Percentiles rank a stretch among this genome's conserved stretches.
These are phyloP conservation scores for Romanogobio albipinnatus DNA, from an alignment of 2,113 vertebrate species.

Conservation along the genomic window DNA sequence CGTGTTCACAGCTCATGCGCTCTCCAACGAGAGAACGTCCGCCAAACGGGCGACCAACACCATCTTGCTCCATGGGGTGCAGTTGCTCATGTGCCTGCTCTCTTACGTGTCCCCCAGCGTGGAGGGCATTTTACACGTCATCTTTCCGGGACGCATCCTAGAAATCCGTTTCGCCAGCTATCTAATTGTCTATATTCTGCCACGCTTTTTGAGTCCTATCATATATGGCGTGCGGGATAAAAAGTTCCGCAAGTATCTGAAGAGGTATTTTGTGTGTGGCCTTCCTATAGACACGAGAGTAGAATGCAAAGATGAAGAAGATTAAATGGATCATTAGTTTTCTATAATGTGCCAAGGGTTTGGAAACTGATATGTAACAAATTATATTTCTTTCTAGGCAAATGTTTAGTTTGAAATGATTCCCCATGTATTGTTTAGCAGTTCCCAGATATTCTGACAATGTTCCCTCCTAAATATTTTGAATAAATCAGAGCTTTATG, in stretches of 20 bases:
- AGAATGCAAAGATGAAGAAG: background rate
- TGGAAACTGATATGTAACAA: background rate
- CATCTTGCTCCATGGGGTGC: conserved; percentile 74
- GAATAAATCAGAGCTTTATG: background rate
- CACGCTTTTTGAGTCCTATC: conserved; percentile 74
- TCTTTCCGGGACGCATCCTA: conserved; percentile 60
- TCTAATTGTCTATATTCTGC: conserved; percentile 73
- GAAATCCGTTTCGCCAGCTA: conserved; percentile 73
- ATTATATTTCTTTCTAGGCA: background rate
- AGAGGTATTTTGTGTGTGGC: conserved; percentile 55
- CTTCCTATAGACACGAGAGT: conserved; percentile 38
- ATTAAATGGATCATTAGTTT: background rate
- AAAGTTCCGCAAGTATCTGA: conserved; percentile 68
- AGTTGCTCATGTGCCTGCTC: conserved; percentile 77
- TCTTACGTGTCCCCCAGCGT: conserved; percentile 74
- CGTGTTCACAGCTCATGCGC: conserved; percentile 63
- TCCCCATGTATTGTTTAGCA: background rate
- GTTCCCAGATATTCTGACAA: background rate
- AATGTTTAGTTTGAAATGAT: background rate
- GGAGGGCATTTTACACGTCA: conserved; percentile 62
- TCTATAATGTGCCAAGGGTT: background rate
- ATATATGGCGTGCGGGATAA: conserved; percentile 73
- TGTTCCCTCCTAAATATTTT: background rate
- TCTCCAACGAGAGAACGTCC: conserved; percentile 61
- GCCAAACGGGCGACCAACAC: conserved; percentile 71